Evolutionary conservation across 2,797 vertebrate species (phyloP), one percentile per base, ranked within the genome.

Genomic region (Gallinago nigripennis): DNA sequence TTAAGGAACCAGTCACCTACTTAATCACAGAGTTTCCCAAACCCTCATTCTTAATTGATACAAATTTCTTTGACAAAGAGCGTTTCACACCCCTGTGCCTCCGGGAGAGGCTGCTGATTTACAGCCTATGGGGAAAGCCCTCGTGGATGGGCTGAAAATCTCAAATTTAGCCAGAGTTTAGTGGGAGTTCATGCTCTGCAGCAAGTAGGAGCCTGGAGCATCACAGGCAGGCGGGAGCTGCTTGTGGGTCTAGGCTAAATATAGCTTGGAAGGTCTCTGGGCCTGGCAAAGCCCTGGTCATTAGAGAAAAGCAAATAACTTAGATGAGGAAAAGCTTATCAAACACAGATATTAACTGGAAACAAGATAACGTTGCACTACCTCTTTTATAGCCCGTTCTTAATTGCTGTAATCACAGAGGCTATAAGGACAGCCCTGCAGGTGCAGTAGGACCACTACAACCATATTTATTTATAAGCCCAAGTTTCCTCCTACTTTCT

Each of bases 261-360:
- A 92, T 30, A 88, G 60, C 31, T 41, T 60, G 39, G 39, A 77
- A 90, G 53, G 18, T 41, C 50, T 77, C 77, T 63, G 43, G 23
- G 35, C 51, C 43, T 63, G 39, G 65, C 54, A 79, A 81, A 65
- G 63, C 63, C 24, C 9, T 45, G 72, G 35, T 60, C 60, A 37
- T 82, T 77, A 82, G 63, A 53, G 73, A 57, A 87, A 91, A 94
- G 43, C 54, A 96, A 95, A 94, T 60, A 84, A 57, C 57, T 60
- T 39, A n/a, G 77, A 92, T 77, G 69, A 79, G 60, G 30, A 70
- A 70, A 50, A 88, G 43, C 60, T 94, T 90, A 82, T 70, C 51
- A 88, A 94, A 60, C 37, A 78, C 31, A 45, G 23, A 28, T 82
- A 94, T 82, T 89, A 94, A 39, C 85, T 82, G 31, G 89, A 84